Evolutionary conservation across 2,888 invertebrate species (phyloP).

Genomic region (Luffia ferchaultella): DNA sequence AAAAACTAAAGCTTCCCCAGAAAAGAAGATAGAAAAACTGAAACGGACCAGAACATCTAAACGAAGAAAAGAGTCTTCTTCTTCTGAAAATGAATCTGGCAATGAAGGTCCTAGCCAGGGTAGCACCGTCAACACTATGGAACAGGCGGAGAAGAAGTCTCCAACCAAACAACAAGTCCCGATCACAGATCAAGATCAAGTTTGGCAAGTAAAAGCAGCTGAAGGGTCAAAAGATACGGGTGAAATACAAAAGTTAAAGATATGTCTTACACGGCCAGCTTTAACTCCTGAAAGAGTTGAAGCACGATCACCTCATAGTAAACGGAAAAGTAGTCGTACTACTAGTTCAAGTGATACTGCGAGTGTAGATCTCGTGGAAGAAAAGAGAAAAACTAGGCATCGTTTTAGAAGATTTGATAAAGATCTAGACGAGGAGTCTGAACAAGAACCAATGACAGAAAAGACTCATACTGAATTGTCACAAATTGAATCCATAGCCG

Average conservation of each 20-base stretch:
- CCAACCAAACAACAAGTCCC: conserved; percentile 21
- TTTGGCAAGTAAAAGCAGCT: conserved; percentile 63
- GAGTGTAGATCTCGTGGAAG: conserved; percentile 48
- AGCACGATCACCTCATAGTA: conserved; percentile 57
- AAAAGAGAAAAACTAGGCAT: conserved; percentile 48
- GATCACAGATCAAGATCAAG: conserved; percentile 45
- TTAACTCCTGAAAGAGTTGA: conserved; percentile 61
- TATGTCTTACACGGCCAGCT: conserved; percentile 68
- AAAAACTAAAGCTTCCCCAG: conserved; percentile 72
- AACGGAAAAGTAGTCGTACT: conserved; percentile 56
- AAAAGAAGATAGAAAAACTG: conserved; percentile 60
- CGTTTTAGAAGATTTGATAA: conserved; percentile 36
- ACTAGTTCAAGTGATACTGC: conserved; percentile 57
- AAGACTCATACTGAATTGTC: conserved; percentile 25
- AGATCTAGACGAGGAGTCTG: conserved; percentile 31
- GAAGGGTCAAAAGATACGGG: conserved; percentile 54
- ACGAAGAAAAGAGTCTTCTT: conserved; percentile 63
- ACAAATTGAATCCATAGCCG: conserved; percentile 11
- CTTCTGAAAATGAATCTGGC: conserved; percentile 57
- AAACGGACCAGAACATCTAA: conserved; percentile 59
- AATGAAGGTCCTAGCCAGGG: conserved; percentile 44
- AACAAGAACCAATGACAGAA: conserved; percentile 16
- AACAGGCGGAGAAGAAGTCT: conserved; percentile 29
- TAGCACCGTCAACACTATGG: conserved; percentile 20
- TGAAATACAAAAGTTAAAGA: conserved; percentile 71